phyloP scores from a whole-genome alignment of 2,797 vertebrate genomes.

The Gallinago solitaria region DNA sequence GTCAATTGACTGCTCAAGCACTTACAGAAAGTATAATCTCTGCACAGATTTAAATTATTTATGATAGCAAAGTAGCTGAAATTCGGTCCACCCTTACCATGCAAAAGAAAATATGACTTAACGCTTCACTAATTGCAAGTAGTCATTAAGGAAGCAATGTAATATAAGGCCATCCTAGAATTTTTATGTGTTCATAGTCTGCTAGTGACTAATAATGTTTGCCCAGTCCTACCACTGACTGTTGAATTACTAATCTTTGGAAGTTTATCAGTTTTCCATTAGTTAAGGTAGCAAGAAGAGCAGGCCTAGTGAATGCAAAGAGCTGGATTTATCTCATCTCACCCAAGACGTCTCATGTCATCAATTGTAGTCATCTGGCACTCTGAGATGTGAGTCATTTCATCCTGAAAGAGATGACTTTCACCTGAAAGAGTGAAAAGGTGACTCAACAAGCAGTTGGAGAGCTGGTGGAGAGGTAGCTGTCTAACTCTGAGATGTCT shows the following conservation, averaged over 20 bases:
- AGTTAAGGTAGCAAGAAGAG: background rate
- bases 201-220: constrained; percentile 7
- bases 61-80: constrained; percentile 52
- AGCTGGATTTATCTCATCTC: background rate
- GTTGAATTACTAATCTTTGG: background rate
- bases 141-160: constrained; percentile 6
- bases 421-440: background rate
- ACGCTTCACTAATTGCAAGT: constrained; percentile 35
- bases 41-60: constrained; percentile 53
- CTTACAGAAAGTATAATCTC: constrained; percentile 35
- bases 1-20: constrained; percentile 46
- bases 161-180: background rate
- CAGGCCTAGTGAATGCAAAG: background rate
- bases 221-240: background rate
- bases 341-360: background rate
- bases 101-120: constrained; percentile 15
- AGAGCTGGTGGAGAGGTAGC: background rate
- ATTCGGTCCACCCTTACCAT: constrained; percentile 34
- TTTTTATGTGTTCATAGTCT: constrained; percentile 1
- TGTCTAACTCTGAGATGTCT: background rate
- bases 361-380: background rate
- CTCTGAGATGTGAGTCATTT: background rate
- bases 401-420: background rate
- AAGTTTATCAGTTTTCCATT: background rate
- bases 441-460: background rate